Conservation (phyloP, 2,888 invertebrate species). For the Eilema depressum region DNA sequence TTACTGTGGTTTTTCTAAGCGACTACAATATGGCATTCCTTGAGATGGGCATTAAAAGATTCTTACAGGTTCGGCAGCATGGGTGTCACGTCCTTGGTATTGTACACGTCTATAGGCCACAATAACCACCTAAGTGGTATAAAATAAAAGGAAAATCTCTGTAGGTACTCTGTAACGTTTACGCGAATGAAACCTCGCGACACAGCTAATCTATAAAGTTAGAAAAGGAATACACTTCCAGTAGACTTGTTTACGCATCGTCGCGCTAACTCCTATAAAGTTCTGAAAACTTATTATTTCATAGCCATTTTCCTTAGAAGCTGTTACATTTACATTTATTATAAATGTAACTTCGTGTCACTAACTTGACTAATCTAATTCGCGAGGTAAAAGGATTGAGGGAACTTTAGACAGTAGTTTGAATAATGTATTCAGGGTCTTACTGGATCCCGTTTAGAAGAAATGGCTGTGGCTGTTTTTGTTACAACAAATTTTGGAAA, state of each 20-base stretch:
- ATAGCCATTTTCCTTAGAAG: background rate
- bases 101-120: no score
- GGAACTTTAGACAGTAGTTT: constrained; percentile 22
- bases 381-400: constrained; percentile 22
- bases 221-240: background rate
- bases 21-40: no score
- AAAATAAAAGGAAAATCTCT: background rate
- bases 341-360: constrained; percentile 13
- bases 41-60: no score
- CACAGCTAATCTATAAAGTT: background rate
- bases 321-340: constrained; percentile 8
- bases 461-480: constrained; percentile 8
- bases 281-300: background rate
- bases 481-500: background rate
- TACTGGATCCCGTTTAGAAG: constrained; percentile 3
- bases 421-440: constrained; percentile 28
- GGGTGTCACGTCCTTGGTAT: no score
- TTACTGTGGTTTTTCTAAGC: no score
- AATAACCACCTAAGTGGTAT: no score
- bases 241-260: background rate
- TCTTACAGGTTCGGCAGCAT: no score
- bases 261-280: background rate
- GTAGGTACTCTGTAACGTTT: background rate
- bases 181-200: background rate
- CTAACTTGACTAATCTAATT: constrained; percentile 29